phyloP scores from a whole-genome alignment of 2,797 vertebrate species.

The Arnoldichthys spilopterus region DNA sequence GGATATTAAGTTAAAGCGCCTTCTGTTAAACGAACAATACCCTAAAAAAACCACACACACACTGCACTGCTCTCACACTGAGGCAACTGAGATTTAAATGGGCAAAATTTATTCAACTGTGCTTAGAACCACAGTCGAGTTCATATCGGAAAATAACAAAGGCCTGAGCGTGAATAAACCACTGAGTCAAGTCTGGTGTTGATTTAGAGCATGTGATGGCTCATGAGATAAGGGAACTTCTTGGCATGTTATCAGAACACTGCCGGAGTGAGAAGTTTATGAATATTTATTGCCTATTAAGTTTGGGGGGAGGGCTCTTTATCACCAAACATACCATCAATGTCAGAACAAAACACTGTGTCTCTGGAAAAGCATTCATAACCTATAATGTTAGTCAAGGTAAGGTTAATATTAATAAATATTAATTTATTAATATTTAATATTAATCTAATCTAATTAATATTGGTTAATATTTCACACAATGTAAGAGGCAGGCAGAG shows the following conservation, averaged over 20 bases:
- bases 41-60: conserved; percentile 25
- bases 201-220: conserved; percentile 37
- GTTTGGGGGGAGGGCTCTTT: not conserved
- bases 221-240: conserved; percentile 16
- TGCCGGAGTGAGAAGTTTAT: conserved; percentile 26
- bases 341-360: no score
- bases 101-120: not conserved
- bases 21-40: conserved; percentile 19
- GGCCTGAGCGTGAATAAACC: conserved; percentile 31
- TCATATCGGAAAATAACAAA: conserved; percentile 13
- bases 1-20: conserved; percentile 56
- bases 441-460: no score
- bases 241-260: conserved; percentile 8
- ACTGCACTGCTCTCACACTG: not conserved
- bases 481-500: no score
- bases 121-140: not conserved
- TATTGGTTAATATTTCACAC: no score
- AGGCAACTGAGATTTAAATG: not conserved
- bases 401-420: no score
- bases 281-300: conserved; percentile 17
- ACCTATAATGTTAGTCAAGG: no score
- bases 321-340: not conserved
- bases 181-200: conserved; percentile 18
- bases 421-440: no score
- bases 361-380: no score